Evolutionary conservation across 2,888 invertebrate genomes (phyloP), one percentile per base, ranked within the genome.

Genomic region (Leptinotarsa rubiginosa): DNA sequence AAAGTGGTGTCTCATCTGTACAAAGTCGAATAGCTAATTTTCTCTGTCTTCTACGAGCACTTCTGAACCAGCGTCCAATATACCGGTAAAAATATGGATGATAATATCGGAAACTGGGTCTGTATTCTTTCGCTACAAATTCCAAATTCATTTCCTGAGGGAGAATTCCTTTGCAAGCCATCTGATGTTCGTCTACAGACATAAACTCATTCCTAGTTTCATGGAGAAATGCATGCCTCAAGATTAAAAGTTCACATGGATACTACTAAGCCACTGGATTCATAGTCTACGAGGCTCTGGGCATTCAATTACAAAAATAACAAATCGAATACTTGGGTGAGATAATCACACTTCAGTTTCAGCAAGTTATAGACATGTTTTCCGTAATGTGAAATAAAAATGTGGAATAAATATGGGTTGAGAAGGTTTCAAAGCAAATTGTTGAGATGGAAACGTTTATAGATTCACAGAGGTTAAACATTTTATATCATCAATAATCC

Each of bases 1-100:
- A 62, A 62, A 62, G 62, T 62, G 62, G 62, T 25, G 62, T 41
- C 62, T 62, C 62, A 62, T 62, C 62, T 62, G 62, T 25, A 62
- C n/a, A 41, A 18, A 62, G 41, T 31, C n/a, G 10, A n/a, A 25
- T 41, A 62, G 41, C 41, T 62, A 25, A 62, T 25, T 31, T 62
- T 2, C 25, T 20, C 41, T n/a, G 62, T 56, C 56, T 56, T 56
- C 22, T 25, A 22, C 20, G 56, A 56, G 56, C 20, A 62, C 62
- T 25, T 31, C 31, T 18, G 62, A 62, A 41, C 18, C 59, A 62
- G 16, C 62, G 31, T 62, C 41, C 12, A 62, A 62, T 62, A 41
- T 62, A 62, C 31, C 41, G n/a, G 5, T n/a, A 31, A 62, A 62
- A 62, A 62, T 62, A 62, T 62, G 62, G 25, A 31, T 62, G 13